Percentiles rank a stretch among this genome's conserved stretches.
These are phyloP conservation scores for Thymallus thymallus DNA, from an alignment of 2,113 vertebrate species.

Conservation along the genomic window DNA sequence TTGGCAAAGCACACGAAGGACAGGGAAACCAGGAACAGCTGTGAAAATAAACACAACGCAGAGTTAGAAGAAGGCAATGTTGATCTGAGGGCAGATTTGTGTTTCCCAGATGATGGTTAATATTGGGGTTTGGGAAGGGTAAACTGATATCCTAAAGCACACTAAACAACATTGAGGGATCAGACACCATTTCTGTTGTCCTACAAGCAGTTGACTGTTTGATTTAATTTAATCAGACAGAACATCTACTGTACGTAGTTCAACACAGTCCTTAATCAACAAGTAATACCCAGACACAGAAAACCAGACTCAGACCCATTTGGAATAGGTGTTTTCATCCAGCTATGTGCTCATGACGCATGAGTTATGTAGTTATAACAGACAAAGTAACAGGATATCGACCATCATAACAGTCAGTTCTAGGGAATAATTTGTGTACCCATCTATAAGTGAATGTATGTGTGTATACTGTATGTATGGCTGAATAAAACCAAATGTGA, in stretches of 20 bases:
- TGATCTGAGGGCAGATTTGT: neutral
- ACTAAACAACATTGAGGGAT: too few relatives aligned
- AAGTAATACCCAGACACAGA: too few relatives aligned
- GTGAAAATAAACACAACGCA: conserved; percentile 21
- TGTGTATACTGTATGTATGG: neutral
- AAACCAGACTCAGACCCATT: neutral
- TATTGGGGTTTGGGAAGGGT: too few relatives aligned
- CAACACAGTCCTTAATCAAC: neutral
- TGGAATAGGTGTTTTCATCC: neutral
- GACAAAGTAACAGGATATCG: too few relatives aligned
- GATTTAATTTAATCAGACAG: too few relatives aligned
- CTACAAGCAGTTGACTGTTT: too few relatives aligned
- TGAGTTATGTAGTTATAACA: too few relatives aligned
- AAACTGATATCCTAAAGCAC: too few relatives aligned
- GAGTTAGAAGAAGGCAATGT: neutral
- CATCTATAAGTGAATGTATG: neutral
- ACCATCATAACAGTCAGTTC: too few relatives aligned
- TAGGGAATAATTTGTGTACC: neutral
- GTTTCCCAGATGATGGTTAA: too few relatives aligned
- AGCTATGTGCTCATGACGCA: too few relatives aligned
- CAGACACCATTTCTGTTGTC: too few relatives aligned
- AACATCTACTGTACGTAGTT: neutral
- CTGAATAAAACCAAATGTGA: neutral
- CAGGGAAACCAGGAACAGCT: conserved; percentile 86
- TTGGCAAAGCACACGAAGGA: conserved; percentile 81